A percentile compares a stretch with the other conserved stretches of the same genome.
Evolutionary conservation across 2,888 invertebrate genomes (phyloP).

Genomic region (Pachliopta kotzebuea): DNA sequence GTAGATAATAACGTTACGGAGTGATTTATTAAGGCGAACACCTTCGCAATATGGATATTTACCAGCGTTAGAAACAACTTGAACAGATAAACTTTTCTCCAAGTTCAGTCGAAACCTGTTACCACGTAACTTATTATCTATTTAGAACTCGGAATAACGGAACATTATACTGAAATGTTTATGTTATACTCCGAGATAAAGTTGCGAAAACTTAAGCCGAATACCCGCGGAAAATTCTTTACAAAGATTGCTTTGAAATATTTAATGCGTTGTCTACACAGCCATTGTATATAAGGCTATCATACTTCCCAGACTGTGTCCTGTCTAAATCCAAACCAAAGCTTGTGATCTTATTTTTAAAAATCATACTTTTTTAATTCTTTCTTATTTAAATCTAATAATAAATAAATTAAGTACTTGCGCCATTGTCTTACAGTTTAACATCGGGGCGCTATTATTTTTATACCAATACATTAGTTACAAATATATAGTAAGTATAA

Average conservation of each 20-base stretch:
- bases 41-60: constrained; percentile 37
- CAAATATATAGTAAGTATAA: too few species aligned
- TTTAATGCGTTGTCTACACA: neutral
- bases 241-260: constrained; percentile 1
- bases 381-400: too few species aligned
- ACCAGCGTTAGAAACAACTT: constrained; percentile 34
- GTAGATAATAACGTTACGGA: constrained; percentile 34
- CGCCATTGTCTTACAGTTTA: too few species aligned
- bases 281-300: neutral
- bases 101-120: constrained; percentile 31
- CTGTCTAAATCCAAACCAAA: too few species aligned
- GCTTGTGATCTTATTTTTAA: too few species aligned
- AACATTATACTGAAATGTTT: constrained; percentile 11
- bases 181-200: neutral
- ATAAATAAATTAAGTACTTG: too few species aligned
- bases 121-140: constrained; percentile 23
- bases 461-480: too few species aligned
- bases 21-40: constrained; percentile 40
- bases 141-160: constrained; percentile 14
- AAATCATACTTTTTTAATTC: too few species aligned
- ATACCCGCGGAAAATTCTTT: neutral
- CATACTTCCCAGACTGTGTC: too few species aligned
- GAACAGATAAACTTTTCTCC: constrained; percentile 20
- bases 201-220: constrained; percentile 4
- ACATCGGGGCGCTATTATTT: too few species aligned